A percentile compares a stretch with the other conserved stretches of the same genome.
Conservation (phyloP, 2,888 invertebrate genomes). For the Prostheceraeus crozeri region DNA sequence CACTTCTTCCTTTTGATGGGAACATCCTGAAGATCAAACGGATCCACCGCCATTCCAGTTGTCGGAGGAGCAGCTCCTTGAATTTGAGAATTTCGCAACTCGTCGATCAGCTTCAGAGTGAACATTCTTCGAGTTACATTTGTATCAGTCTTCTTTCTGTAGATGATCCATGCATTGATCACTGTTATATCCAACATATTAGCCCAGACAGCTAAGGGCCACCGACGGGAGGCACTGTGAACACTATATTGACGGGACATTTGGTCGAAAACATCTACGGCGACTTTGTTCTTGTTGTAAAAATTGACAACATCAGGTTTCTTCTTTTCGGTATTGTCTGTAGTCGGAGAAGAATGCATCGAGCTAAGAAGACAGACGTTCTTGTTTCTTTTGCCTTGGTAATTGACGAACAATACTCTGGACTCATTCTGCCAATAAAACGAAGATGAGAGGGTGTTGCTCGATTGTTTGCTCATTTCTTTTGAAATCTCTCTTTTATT, state of each 20-base stretch:
- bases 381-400: conserved; percentile 8
- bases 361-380: conserved; percentile 12
- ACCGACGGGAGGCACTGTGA: not conserved
- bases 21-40: conserved; percentile 1
- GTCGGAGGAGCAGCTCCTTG: too few relatives aligned
- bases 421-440: conserved; percentile 10
- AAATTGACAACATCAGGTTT: conserved; percentile 7
- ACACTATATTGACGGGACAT: conserved; percentile 19
- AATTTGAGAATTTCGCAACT: conserved; percentile 5
- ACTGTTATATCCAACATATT: conserved; percentile 23
- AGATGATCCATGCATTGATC: conserved; percentile 22
- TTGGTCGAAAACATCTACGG: conserved; percentile 18
- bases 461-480: not conserved
- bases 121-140: conserved; percentile 11
- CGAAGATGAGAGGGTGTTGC: too few relatives aligned
- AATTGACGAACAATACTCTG: conserved; percentile 1
- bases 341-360: conserved; percentile 12
- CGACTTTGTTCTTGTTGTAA: conserved; percentile 24
- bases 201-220: conserved; percentile 9
- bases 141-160: not conserved
- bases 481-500: conserved; percentile 23
- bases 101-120: conserved; percentile 11
- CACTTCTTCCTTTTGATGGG: conserved; percentile 24
- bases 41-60: too few relatives aligned
- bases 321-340: conserved; percentile 10